Evolutionary conservation across 2,113 vertebrate genomes (phyloP), one percentile per base, ranked within the genome.

Genomic region (Boleophthalmus pectinirostris): DNA sequence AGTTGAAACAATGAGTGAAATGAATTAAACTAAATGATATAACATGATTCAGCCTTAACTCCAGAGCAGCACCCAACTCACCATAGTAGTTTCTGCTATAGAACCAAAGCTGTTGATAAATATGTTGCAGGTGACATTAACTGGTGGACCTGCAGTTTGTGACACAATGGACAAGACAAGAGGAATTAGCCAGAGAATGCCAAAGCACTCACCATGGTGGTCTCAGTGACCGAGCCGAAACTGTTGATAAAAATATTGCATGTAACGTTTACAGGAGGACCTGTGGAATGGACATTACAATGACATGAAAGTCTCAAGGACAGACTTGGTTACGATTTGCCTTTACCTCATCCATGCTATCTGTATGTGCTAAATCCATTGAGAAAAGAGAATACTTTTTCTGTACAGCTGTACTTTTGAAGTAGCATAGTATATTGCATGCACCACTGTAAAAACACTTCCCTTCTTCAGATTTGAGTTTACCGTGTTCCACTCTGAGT

Each of bases 51-150:
- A 79, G 20, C 65, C n/a, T 54, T 66, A 77, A 77, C 56, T 81
- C 80, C 73, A 74, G 57, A 80, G 58, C 66, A 78, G 68, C 58
- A 85, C 91, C 92, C 92, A 93, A 96, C 96, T 99, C 95, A 97
- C 96, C 97, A 98, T 98, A 91, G 97, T 98, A 92, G 96, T 97
- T 95, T 99, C 96, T 93, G 97, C 96, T 95, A 99, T 96, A 93
- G 96, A 99, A 95, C 97, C 97, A 96, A 98, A 99, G 96, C 97
- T 98, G 97, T 98, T 98, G 96, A 97, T 99, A 97, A 99, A 98
- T 96, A 97, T 99, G 95, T 98, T 98, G 95, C 96, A 99, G 92
- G 95, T 97, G 95, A 98, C 96, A 95, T 98, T 98, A 94, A 98
- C 97, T 92, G 97, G 96, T 92, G 95, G 95, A 95, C 97, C 97